Base-by-base conservation (phyloP, 2,888 invertebrate species). In the Pharmacophagus antenor region DNA sequence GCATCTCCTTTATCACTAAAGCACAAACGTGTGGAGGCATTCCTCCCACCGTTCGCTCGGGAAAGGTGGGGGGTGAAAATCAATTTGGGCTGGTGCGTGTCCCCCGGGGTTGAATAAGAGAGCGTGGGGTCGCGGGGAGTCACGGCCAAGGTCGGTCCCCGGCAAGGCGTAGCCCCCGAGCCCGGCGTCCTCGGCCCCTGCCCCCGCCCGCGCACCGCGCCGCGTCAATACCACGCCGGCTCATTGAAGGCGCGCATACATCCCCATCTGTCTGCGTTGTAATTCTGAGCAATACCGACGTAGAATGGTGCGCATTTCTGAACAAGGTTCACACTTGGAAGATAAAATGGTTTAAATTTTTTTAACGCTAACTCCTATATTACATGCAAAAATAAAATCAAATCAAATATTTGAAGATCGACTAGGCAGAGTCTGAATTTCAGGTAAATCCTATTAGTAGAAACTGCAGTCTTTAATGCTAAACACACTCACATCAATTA, bases 81-180 rank as follows among this genome's bases (percentile, higher is more conserved):
- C 82, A 82, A 84, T 87, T 85, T 75, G 70, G 72, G 67, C 74
- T 69, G 73, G 80, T 77, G 74, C 79, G 75, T 56, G 52, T 47
- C 47, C 7, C 37, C 56, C 37, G 44, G 74, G 69, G 70, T 72
- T 74, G 75, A 74, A 73, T 73, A 74, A 76, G 73, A 71, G 74
- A 73, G 22, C 21, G 47, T n/a, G 54, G 18, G 44, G 31, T 25
- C 20, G 61, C 67, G 69, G 73, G 83, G 79, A 88, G 89, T 90
- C 90, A 89, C 84, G 89, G 89, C 87, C 89, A 89, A 90, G 89
- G 89, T 89, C 88, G 80, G 79, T 73, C 80, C 80, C 73, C 78
- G 79, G 74, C 67, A 21, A 55, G 41, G 52, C 56, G 56, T 47
- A 42, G 61, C 61, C 63, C 63, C 63, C 62, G 58, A 31, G 49